phyloP scores from a whole-genome alignment of 2,797 vertebrate species.

The Falco berigora region DNA sequence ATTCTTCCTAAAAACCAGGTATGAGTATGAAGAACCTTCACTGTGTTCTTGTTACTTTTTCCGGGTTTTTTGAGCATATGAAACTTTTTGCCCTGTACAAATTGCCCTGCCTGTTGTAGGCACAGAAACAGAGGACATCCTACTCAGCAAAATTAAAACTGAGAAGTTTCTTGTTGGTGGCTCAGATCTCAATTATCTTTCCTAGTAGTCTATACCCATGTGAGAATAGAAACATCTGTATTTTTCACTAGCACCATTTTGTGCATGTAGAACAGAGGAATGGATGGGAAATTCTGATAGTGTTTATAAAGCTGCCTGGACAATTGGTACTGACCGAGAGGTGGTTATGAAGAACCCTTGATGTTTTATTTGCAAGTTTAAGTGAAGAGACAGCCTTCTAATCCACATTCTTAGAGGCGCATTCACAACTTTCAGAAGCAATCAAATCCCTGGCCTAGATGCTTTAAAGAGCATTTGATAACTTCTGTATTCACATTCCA shows the following conservation, averaged over 20 bases:
- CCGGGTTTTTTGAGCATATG: neutral
- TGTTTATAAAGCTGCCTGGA: neutral
- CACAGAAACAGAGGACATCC: neutral
- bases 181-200: neutral
- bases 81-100: neutral
- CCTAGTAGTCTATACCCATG: too few species aligned
- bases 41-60: neutral
- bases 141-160: neutral
- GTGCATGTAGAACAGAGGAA: neutral
- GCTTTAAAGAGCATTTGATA: neutral
- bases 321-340: neutral
- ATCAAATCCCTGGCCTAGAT: neutral
- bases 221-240: neutral
- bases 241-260: neutral
- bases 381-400: neutral
- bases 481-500: conserved; percentile 19
- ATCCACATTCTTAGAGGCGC: neutral
- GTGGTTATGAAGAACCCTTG: neutral
- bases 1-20: neutral
- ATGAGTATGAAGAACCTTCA: neutral
- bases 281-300: neutral
- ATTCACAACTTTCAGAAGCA: neutral
- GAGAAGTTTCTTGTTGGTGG: neutral
- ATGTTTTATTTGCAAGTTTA: neutral
- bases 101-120: neutral